Base-by-base conservation (phyloP, 2,888 invertebrate species). In the Hanleya hanleyi region DNA sequence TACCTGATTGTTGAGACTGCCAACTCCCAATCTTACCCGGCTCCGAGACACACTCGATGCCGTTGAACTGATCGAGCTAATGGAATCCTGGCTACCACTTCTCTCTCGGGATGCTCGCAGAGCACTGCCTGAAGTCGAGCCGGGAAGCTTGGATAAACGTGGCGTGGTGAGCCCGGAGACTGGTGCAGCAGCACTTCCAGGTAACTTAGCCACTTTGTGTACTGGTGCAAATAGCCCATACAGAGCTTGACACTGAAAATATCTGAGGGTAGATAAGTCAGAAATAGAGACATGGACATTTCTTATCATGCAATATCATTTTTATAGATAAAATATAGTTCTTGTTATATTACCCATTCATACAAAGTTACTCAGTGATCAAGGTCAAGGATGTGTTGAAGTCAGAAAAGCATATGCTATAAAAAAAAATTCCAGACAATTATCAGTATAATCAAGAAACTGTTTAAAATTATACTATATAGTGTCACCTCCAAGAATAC, bases 151-250 rank as follows among this genome's bases (percentile, higher is more conserved):
- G 32, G 33, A 33, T 69, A 80, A 83, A 0, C 36, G 35, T 33
- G 85, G 81, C 0, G 83, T 81, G 1, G 71, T 68, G 66, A 70
- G 69, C 29, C 78, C 78, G 1, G 69, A 64, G n/a, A 75, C 70
- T 26, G 76, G 76, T 1, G 74, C 76, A 47, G 78, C 67, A 57
- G 51, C 47, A 6, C 70, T 70, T 0, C 79, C 77, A 6, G 82
- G 68, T 61, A 96, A 96, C 77, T 95, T 94, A 83, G 95, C 77
- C 35, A 98, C 96, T 92, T 98, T 98, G 86, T 95, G 94, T 72
- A 95, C 92, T 1, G 98, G 97, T 33, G 97, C 97, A 92, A 99
- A 99, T 76, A 99, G 92, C 1, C 99, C 99, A 91, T 95, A 96
- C 88, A 95, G 95, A 49, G 96, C 95, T 78, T 94, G 93, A 91